phyloP scores from a whole-genome alignment of 2,888 invertebrate species.

The Parelbella ahira region DNA sequence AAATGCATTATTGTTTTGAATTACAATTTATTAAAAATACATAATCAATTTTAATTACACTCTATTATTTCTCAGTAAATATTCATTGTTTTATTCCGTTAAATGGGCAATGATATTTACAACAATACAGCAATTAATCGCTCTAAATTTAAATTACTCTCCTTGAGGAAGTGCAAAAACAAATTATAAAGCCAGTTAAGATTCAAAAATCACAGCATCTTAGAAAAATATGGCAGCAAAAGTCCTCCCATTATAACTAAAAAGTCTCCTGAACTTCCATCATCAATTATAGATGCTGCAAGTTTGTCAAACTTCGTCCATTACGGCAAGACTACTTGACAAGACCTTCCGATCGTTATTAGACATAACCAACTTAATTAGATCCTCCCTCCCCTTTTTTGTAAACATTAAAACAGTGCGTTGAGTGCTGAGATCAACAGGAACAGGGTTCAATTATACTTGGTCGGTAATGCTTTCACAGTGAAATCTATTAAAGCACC shows the following conservation, averaged over 20 bases:
- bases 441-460: constrained; percentile 35
- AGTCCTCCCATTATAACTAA: constrained; percentile 36
- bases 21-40: no score
- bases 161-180: not conserved
- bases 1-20: no score
- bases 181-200: not conserved
- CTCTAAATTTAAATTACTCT: no score
- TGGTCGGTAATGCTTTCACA: constrained; percentile 40
- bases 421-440: not conserved
- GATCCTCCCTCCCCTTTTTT: constrained; percentile 34
- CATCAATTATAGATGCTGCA: constrained; percentile 68
- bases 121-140: no score
- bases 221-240: constrained; percentile 14
- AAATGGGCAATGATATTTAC: no score
- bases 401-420: constrained; percentile 10
- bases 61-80: no score
- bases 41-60: no score
- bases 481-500: constrained; percentile 50
- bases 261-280: constrained; percentile 43
- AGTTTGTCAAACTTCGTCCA: constrained; percentile 60
- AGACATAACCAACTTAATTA: constrained; percentile 45
- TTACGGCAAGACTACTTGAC: constrained; percentile 52
- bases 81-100: no score
- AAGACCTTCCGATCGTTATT: constrained; percentile 57
- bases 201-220: constrained; percentile 6